Evolutionary conservation across 2,113 vertebrate genomes (phyloP).

Genomic region (Mandrillus leucophaeus): DNA sequence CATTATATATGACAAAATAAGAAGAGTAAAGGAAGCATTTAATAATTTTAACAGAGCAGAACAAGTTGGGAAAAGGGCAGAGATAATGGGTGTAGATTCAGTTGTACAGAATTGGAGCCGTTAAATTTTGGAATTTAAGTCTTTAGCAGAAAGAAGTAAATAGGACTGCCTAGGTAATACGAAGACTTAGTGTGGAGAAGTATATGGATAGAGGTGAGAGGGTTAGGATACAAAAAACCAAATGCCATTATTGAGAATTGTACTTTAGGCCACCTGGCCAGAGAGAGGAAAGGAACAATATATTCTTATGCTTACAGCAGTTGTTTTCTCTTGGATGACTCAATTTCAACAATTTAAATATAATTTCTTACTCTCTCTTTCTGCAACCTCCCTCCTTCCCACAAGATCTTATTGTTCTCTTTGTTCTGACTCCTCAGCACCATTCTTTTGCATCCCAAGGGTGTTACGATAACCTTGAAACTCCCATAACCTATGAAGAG

Average conservation of each 20-base stretch:
- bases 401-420: slow-evolving; percentile 31
- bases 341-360: slow-evolving; percentile 31
- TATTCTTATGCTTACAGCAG: neutral
- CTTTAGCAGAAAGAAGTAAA: slow-evolving; percentile 11
- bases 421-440: neutral
- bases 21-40: neutral
- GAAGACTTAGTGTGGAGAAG: neutral
- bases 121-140: slow-evolving; percentile 36
- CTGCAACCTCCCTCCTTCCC: neutral
- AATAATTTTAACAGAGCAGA: slow-evolving; percentile 4
- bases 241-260: neutral
- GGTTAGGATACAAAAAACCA: neutral
- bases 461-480: neutral
- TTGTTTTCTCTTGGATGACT: slow-evolving; percentile 44
- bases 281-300: neutral
- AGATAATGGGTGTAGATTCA: neutral
- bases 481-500: neutral
- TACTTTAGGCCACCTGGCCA: neutral
- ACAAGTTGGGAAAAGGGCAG: neutral
- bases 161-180: neutral
- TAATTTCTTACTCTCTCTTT: slow-evolving; percentile 13
- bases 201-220: neutral
- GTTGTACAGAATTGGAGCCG: neutral
- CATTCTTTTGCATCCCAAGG: neutral
- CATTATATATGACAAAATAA: slow-evolving; percentile 8